Base-by-base conservation (phyloP, 2,113 vertebrate genomes). In the Himantopus leucocephalus region DNA sequence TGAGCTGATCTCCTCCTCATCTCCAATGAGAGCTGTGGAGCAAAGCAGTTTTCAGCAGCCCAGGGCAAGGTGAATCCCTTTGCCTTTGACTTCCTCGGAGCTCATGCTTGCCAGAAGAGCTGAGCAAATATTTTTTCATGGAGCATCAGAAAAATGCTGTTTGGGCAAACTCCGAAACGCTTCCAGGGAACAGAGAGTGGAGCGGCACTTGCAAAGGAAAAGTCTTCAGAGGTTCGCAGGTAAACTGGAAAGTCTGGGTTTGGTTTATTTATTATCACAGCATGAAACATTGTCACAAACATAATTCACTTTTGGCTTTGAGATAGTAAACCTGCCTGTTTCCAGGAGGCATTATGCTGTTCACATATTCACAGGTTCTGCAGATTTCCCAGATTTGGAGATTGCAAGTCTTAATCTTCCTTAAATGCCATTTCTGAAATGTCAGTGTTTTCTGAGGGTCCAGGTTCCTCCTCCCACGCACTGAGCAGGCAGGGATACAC, bases 31-130 rank as follows among this genome's bases (percentile, higher is more conserved):
- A 95, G 85, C 90, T 88, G 94, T 94, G 85, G 67, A 95, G 94
- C 81, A 55, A 95, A 94, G 92, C 96, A 63, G 15, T 94, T 95
- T 93, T 66, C 67, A 93, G 53, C 87, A 85, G 95, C 96, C 92
- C 92, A 95, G 88, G 90, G 94, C 96, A 96, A 95, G 95, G 96
- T 96, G 96, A 96, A 88, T 80, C 85, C 59, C 12, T 83, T 83
- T 11, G 75, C 78, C 82, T 93, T 92, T 23, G 1, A 67, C 82
- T 88, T 87, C 67, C 71, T 37, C 2, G 0, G 30, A 82, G 53
- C 39, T 93, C 32, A 23, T 45, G 74, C 39, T 90, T 66, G 32
- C 78, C 63, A 88, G 95, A 97, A 97, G 34, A 96, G 95, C 95
- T 96, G 96, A 97, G 89, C 87, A 96, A 91, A 89, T 96, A 43